Percentiles rank a stretch among this genome's conserved stretches.
phyloP scores from a whole-genome alignment of 2,888 invertebrate genomes.

The Noctua pronuba region DNA sequence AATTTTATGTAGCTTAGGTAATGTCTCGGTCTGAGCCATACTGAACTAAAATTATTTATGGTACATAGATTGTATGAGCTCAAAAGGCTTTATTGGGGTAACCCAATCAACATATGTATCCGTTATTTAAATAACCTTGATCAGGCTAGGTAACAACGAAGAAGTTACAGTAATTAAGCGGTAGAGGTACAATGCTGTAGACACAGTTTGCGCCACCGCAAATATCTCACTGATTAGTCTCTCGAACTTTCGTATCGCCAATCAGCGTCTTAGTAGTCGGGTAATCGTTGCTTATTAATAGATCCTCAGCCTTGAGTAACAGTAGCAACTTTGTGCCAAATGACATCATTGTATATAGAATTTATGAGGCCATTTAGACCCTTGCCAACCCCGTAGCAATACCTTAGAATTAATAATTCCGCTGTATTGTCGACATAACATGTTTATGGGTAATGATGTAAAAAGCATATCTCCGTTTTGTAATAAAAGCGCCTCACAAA shows the following conservation, averaged over 20 bases:
- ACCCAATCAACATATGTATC: not conserved
- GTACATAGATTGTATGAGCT: conserved; percentile 1
- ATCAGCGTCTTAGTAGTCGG: conserved; percentile 32
- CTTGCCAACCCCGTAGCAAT: conserved; percentile 58
- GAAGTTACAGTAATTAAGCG: conserved; percentile 1
- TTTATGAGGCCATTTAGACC: conserved; percentile 62
- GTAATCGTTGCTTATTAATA: conserved; percentile 51
- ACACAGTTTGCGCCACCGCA: conserved; percentile 10
- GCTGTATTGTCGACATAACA: conserved; percentile 41
- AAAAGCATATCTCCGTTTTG: conserved; percentile 34
- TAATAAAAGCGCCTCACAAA: conserved; percentile 6
- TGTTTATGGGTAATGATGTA: conserved; percentile 41
- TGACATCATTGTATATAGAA: conserved; percentile 61
- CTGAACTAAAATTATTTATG: not conserved
- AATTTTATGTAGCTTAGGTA: not conserved
- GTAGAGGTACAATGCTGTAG: not conserved
- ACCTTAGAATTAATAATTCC: conserved; percentile 57
- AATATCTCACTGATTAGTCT: not conserved
- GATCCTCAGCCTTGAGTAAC: conserved; percentile 54
- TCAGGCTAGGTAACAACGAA: not conserved
- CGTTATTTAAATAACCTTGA: conserved; percentile 1
- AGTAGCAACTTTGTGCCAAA: conserved; percentile 58
- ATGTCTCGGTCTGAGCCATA: not conserved
- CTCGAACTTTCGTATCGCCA: conserved; percentile 8
- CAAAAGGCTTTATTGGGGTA: not conserved